Percentiles rank a stretch among this genome's conserved stretches.
Evolutionary conservation across 2,888 invertebrate genomes (phyloP).

Genomic region (Rhyacophila evoluta): DNA sequence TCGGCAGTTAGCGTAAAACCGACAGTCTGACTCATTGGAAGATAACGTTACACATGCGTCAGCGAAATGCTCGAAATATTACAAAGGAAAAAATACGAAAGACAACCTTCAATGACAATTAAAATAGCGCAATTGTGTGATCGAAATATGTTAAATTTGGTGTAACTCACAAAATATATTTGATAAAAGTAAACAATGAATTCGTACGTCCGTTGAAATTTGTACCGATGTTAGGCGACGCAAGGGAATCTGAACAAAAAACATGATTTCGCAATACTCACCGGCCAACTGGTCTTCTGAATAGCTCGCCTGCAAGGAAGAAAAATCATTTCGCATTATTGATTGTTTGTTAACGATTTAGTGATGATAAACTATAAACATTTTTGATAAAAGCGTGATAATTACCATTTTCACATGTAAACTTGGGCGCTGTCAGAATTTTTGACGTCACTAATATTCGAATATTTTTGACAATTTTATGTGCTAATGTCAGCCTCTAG

Average conservation of each 20-base stretch:
- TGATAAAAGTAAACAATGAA: slow-evolving; percentile 50
- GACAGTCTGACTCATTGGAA: slow-evolving; percentile 55
- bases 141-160: not conserved
- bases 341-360: not conserved
- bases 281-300: slow-evolving; percentile 93
- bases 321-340: slow-evolving; percentile 15
- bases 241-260: slow-evolving; percentile 41
- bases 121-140: not conserved
- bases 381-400: slow-evolving; percentile 1
- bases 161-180: not conserved
- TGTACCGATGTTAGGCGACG: slow-evolving; percentile 34
- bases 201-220: slow-evolving; percentile 49
- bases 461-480: slow-evolving; percentile 32
- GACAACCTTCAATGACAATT: not conserved
- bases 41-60: slow-evolving; percentile 52
- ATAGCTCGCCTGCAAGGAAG: slow-evolving; percentile 80
- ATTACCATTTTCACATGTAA: slow-evolving; percentile 46
- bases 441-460: slow-evolving; percentile 53
- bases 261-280: slow-evolving; percentile 69
- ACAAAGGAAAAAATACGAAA: not conserved
- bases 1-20: slow-evolving; percentile 62
- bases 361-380: slow-evolving; percentile 27
- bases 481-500: slow-evolving; percentile 32
- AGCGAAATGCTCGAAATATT: slow-evolving; percentile 42
- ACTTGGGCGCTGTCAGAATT: slow-evolving; percentile 52